Base-by-base conservation (phyloP, 1,140 invertebrate species). In the Cotesia vestalis region DNA sequence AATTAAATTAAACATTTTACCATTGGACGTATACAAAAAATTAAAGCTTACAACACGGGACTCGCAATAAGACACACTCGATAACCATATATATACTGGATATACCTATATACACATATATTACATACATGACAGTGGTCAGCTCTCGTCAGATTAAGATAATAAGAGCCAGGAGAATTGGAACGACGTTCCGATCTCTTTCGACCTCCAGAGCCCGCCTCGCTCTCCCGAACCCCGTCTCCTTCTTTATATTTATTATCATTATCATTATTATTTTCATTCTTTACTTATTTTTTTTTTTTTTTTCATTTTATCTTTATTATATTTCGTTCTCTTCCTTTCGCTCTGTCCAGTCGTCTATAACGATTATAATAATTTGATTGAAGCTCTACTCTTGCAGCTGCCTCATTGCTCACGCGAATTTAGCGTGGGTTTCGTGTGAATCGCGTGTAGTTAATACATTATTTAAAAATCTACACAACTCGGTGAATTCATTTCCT, bases 101-200 rank as follows among this genome's bases (percentile, higher is more conserved):
- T 14, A 67, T 6, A 14, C 27, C 4, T 17, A 34, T 36, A 40
- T 40, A 14, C 52, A 12, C 46, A 35, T 67, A 67, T 52, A 55
- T 27, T 38, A 66, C 46, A 67, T 27, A 67, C 40, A 67, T 53
- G 66, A 67, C 66, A 67, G 66, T 51, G 66, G 66, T 67, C 66
- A 40, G 51, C 51, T 46, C 40, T 36, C n/a, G 66, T 67, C 40
- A 63, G 72, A 73, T 73, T 73, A 73, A 73, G 72, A 73, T 73
- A 73, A 73, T 73, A 38, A 63, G 66, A 69, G 66, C 51, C 35
- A 55, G 61, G 66, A 62, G 72, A 73, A 73, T 73, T 73, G 72
- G 72, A 69, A 73, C 72, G 61, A 62, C 61, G 66, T 46, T 55
- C 17, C 52, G 70, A 57, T 72, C 70, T 66, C 59, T 35, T 61